Evolutionary conservation across 1,140 invertebrate genomes (phyloP), one percentile per base, ranked within the genome.

Genomic region (Drosophila biarmipes): DNA sequence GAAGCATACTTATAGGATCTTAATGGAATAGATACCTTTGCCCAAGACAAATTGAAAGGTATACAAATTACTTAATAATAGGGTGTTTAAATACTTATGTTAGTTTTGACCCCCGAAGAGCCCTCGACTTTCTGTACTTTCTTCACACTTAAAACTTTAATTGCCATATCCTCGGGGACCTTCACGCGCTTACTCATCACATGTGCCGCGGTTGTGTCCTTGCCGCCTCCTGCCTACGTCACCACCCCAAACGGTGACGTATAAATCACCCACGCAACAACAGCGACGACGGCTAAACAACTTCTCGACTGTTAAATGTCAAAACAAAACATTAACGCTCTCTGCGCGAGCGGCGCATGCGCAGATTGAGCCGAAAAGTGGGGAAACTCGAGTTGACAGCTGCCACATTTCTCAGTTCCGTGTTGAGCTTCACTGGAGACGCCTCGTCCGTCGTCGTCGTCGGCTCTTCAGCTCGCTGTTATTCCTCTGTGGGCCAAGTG

Each of bases 311-410:
- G 56, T 42, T 59, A 75, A 75, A 76, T 76, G 73, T 62, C 64
- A 78, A 80, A 80, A 80, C 78, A 80, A 80, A 80, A 80, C 71
- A 67, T 64, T 67, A 43, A 37, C 40, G 21, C 52, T 54, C 42
- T 58, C 73, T 35, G 29, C 11, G 21, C 14, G 24, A 17, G 59
- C 58, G 43, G 40, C 63, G 67, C 67, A 71, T 54, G 67, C 67
- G 67, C 51, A 19, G 55, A 48, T 7, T 12, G 49, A 34, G 40
- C 35, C 15, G 40, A 45, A 17, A 35, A 35, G 27, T 46, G 55
- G 42, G 55, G 42, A 45, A 45, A 19, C 40, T 59, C 40, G 38
- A 63, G 40, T 63, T 69, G 66, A 69, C 66, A 67, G 59, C 58
- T 63, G 63, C 63, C 62, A 68, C 66, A 67, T 55, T 48, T 55